Conservation (phyloP, 2,113 vertebrate species). For the Eudyptes chrysolophus region DNA sequence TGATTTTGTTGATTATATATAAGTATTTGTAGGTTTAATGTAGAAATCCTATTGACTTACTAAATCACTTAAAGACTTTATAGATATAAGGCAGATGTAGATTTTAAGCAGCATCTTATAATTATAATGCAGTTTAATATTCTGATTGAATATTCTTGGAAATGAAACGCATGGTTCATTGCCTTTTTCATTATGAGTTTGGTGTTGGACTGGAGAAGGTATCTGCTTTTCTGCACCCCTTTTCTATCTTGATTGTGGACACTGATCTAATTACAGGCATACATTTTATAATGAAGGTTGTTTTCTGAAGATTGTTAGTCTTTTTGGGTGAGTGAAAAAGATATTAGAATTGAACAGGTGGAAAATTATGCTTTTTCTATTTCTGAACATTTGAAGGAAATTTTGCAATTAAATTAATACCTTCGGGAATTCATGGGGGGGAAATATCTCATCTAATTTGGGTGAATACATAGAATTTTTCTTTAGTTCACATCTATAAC, state of each 20-base stretch:
- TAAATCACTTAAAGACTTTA: not conserved
- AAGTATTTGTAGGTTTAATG: not conserved
- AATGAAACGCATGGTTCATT: not conserved
- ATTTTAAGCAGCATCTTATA: not conserved
- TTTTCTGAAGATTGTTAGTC: not conserved
- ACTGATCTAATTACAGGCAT: not conserved
- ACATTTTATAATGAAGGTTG: not conserved
- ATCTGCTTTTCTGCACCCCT: not conserved
- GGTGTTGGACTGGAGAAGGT: not conserved
- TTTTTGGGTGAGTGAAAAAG: not conserved
- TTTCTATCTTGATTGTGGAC: not conserved
- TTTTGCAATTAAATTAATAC: not conserved
- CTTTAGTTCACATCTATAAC: constrained; percentile 52
- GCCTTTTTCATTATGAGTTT: not conserved
- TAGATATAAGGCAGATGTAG: not conserved
- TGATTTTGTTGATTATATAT: not conserved
- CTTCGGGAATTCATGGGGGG: constrained; percentile 20
- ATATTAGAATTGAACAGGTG: not conserved
- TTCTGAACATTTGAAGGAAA: not conserved
- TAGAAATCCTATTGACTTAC: not conserved
- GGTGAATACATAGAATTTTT: constrained; percentile 30
- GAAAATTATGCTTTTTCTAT: not conserved
- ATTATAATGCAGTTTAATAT: constrained; percentile 11
- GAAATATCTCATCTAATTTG: constrained; percentile 20
- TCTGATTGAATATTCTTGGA: constrained; percentile 3